Conservation (phyloP, 2,797 vertebrate species). For the Helarctos malayanus region DNA sequence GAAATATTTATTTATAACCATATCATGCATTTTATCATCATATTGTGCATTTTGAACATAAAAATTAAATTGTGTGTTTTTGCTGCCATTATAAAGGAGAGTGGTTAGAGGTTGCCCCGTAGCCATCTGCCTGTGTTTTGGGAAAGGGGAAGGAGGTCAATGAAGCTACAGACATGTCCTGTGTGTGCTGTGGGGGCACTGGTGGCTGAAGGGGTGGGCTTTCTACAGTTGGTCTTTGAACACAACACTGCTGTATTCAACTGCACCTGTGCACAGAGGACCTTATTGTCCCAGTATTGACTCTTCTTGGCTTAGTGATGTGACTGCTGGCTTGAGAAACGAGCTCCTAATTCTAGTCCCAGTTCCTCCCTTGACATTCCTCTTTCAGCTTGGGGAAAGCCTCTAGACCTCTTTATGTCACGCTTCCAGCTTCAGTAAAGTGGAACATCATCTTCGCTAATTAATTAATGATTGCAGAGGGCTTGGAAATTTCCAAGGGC, state of each 20-base stretch:
- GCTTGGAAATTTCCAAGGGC: slow-evolving; percentile 71
- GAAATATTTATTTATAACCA: slow-evolving; percentile 61
- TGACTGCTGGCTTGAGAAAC: slow-evolving; percentile 50
- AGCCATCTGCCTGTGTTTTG: slow-evolving; percentile 60
- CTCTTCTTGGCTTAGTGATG: neutral
- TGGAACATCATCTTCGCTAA: slow-evolving; percentile 34
- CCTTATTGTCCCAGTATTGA: neutral
- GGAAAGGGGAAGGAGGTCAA: neutral
- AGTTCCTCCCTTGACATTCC: slow-evolving; percentile 40
- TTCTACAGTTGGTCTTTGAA: neutral
- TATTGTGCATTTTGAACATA: slow-evolving; percentile 39
- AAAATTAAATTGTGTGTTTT: slow-evolving; percentile 27
- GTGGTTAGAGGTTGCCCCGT: slow-evolving; percentile 46
- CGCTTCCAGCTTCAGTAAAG: slow-evolving; percentile 35
- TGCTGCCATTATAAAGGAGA: neutral
- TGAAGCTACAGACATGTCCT: neutral
- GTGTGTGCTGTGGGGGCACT: neutral
- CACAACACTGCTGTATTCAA: neutral
- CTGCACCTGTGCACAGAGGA: slow-evolving; percentile 57
- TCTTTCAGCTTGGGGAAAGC: slow-evolving; percentile 54
- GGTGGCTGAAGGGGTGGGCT: neutral
- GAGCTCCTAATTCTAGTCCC: neutral
- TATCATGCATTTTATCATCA: slow-evolving; percentile 49
- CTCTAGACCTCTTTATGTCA: slow-evolving; percentile 62
- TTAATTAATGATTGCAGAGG: slow-evolving; percentile 70